These are phyloP conservation scores for Sciaenops ocellatus DNA, from an alignment of 2,797 vertebrate genomes.

Conservation along the genomic window DNA sequence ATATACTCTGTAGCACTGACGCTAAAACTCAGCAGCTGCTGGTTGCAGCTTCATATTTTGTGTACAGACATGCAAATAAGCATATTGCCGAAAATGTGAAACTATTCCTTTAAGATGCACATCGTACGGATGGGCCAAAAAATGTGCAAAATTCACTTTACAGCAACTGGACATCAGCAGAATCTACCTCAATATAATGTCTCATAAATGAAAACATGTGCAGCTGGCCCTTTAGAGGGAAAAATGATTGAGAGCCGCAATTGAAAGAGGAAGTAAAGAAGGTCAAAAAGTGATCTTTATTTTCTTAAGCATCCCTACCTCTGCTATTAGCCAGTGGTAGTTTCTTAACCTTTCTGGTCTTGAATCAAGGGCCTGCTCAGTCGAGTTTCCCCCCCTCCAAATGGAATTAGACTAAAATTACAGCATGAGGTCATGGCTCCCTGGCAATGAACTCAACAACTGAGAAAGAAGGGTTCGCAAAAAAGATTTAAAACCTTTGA, in stretches of 20 bases:
- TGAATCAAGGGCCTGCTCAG: constrained; percentile 68
- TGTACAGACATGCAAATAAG: neutral
- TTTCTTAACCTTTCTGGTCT: constrained; percentile 79
- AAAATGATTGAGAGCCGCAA: constrained; percentile 75
- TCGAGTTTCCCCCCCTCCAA: constrained; percentile 49
- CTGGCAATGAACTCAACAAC: constrained; percentile 71
- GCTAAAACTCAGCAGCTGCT: neutral
- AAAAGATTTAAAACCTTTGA: constrained; percentile 71
- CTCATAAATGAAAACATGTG: constrained; percentile 79
- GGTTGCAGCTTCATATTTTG: neutral
- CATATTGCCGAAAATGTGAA: neutral
- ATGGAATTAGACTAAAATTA: constrained; percentile 81
- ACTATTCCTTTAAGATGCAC: neutral
- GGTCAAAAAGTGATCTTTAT: constrained; percentile 77
- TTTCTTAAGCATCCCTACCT: constrained; percentile 78
- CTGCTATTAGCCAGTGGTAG: constrained; percentile 77
- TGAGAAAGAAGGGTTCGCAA: constrained; percentile 46
- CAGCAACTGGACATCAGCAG: constrained; percentile 32
- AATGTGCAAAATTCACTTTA: constrained; percentile 6
- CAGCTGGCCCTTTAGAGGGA: constrained; percentile 40
- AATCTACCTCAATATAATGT: constrained; percentile 50
- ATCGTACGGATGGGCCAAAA: neutral
- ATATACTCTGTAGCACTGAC: neutral
- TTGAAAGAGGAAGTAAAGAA: constrained; percentile 80
- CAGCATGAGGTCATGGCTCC: constrained; percentile 78